Percentiles rank a stretch among this genome's conserved stretches.
These are phyloP conservation scores for Struthio camelus DNA, from an alignment of 2,113 vertebrate genomes.

Conservation along the genomic window DNA sequence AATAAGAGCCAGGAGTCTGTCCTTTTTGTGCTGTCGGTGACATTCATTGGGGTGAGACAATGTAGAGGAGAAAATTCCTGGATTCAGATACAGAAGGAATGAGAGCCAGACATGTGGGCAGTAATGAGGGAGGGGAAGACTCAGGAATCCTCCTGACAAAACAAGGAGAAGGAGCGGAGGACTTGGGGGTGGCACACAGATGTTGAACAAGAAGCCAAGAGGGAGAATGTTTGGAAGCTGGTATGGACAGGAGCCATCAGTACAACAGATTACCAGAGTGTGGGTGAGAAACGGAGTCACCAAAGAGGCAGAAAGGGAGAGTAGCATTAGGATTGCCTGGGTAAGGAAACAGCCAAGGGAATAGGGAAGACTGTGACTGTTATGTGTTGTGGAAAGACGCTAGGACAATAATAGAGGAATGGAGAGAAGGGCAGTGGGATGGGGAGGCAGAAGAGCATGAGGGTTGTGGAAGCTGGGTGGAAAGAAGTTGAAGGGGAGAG, in stretches of 20 bases:
- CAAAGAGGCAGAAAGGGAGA: not conserved
- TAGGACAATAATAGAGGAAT: not conserved
- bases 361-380: no score
- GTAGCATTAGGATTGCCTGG: not conserved
- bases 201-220: not conserved
- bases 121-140: not conserved
- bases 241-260: not conserved
- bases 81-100: not conserved
- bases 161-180: not conserved
- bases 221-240: not conserved
- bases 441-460: rapidly evolving
- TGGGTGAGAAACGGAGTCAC: not conserved
- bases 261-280: not conserved
- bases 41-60: not conserved
- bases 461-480: not conserved
- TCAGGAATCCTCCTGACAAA: not conserved
- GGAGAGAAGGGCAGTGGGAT: not conserved
- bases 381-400: not conserved
- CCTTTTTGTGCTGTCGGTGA: not conserved
- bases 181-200: rapidly evolving
- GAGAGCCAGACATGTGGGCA: not conserved
- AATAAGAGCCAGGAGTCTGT: not conserved
- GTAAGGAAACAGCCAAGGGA: not conserved
- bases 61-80: not conserved
- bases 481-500: not conserved